phyloP scores from a whole-genome alignment of 2,113 vertebrate genomes.

The Castor canadensis region DNA sequence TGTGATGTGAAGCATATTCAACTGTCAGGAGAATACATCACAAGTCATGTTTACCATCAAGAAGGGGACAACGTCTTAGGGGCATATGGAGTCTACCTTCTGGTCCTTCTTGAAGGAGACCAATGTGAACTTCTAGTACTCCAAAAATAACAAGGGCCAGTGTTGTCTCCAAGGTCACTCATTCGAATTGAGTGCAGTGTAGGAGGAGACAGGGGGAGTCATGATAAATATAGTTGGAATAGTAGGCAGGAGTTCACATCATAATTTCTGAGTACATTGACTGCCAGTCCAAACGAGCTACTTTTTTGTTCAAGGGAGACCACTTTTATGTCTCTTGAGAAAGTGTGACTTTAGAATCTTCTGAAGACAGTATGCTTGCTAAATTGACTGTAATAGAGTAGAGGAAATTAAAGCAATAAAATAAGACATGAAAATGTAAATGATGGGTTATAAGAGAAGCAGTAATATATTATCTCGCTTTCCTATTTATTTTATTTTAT shows the following conservation, averaged over 20 bases:
- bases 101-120: not conserved
- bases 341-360: not conserved
- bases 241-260: not conserved
- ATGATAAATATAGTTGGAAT: not conserved
- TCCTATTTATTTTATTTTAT: not conserved
- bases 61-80: too few species aligned
- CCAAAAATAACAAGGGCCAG: too few species aligned
- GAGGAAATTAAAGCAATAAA: not conserved
- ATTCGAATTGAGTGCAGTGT: not conserved
- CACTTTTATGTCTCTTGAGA: not conserved
- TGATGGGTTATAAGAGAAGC: not conserved
- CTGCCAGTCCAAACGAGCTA: not conserved
- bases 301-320: not conserved
- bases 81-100: not conserved
- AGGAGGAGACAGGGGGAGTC: not conserved
- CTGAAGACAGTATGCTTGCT: not conserved
- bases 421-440: not conserved
- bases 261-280: not conserved
- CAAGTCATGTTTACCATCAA: not conserved
- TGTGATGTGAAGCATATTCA: not conserved
- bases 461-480: not conserved
- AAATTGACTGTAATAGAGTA: not conserved
- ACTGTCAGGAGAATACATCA: not conserved
- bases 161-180: too few species aligned
- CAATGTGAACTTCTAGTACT: not conserved